Base-by-base conservation (phyloP, 2,113 vertebrate species). In the Chionomys nivalis region DNA sequence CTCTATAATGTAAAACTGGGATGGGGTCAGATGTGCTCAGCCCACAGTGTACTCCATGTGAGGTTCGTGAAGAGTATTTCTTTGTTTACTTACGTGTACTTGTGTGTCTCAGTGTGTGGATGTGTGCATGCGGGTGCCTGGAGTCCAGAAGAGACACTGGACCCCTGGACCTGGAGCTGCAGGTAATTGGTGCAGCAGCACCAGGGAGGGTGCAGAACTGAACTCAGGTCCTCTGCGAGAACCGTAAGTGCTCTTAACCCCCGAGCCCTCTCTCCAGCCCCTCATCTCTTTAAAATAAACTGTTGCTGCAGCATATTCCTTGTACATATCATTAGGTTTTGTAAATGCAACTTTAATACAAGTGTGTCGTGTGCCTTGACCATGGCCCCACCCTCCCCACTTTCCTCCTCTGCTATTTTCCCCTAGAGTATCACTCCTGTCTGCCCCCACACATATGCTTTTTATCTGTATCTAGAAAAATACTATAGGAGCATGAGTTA, bases 351-450 rank as follows among this genome's bases (percentile, higher is more conserved):
- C 6, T 63, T 28, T 42, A 11, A 42, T 63, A 39, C n/a, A 63
- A 14, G 23, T 83, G 24, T 42, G 36, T 17, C 4, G 3, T 16
- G n/a, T 13, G 11, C 78, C 52, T 63, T 16, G 12, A 3, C 55
- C 12, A 4, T 26, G 55, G 0, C 58, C 2, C 23, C 36, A 24
- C 78, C 19, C 0, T 17, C 36, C n/a, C 55, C 2, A 1, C 9
- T n/a, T 21, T 7, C 17, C 78, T 81, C 10, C 73, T 42, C 72
- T 5, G 10, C 12, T 12, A 36, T 42, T 61, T 61, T 31, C 23
- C 24, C 36, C 55, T 8, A 63, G 55, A 83, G 23, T 42, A 0
- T 82, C 11, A 39, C 23, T 28, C 28, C 81, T 63, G 1, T 44
- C 17, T 31, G 26, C 5, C 36, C 21, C 3, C 4, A 44, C 63